phyloP scores from a whole-genome alignment of 37 sponge, comb jelly and placozoan species.

The Mnemiopsis leidyi region DNA sequence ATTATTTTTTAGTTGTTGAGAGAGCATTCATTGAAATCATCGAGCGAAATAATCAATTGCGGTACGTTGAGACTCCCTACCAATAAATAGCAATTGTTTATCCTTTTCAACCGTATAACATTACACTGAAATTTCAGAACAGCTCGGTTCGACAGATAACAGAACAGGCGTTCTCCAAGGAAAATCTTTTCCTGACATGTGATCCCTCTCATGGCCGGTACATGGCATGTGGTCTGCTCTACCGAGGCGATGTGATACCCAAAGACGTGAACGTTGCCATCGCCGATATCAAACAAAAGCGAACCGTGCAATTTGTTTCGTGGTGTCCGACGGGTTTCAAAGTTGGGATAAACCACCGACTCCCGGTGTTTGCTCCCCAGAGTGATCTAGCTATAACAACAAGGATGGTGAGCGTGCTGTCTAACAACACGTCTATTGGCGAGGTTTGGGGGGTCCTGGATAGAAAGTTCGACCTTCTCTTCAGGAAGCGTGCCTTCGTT shows the following conservation, averaged over 20 bases:
- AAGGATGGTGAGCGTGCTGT: constrained; percentile 49
- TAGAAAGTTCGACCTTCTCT: constrained; percentile 66
- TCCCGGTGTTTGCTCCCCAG: neutral
- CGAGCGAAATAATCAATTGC: too few species aligned
- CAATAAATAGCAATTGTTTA: too few species aligned
- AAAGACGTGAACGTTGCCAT: constrained; percentile 57
- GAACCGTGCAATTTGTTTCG: constrained; percentile 55
- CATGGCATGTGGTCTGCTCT: constrained; percentile 66
- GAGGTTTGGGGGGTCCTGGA: constrained; percentile 46
- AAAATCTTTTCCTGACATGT: constrained; percentile 54
- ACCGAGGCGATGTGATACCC: constrained; percentile 67
- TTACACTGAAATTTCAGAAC: neutral
- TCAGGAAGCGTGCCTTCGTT: constrained; percentile 65
- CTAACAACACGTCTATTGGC: constrained; percentile 66
- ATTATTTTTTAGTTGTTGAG: too few species aligned
- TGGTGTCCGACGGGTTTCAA: constrained; percentile 68
- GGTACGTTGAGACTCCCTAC: too few species aligned
- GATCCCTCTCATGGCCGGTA: constrained; percentile 47
- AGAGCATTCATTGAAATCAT: too few species aligned
- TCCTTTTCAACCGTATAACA: too few species aligned
- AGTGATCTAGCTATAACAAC: constrained; percentile 47
- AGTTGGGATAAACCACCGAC: constrained; percentile 62
- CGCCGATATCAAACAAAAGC: constrained; percentile 51
- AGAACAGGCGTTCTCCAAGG: constrained; percentile 22
- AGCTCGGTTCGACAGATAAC: constrained; percentile 63